Base-by-base conservation (phyloP, 1,140 invertebrate genomes). In the Melipona quadrifasciata region DNA sequence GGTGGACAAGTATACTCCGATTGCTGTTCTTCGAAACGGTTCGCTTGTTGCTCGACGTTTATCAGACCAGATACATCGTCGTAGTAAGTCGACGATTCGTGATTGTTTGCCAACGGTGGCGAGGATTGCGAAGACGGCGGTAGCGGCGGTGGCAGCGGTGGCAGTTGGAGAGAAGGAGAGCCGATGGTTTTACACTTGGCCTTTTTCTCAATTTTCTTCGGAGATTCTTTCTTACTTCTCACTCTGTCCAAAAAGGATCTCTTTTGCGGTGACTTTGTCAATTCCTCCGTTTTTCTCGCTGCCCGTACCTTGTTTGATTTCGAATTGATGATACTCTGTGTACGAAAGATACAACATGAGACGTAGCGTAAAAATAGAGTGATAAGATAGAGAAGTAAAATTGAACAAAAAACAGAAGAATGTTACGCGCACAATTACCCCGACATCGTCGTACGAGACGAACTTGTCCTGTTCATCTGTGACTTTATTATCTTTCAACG, bases 1-100 rank as follows among this genome's bases (percentile, higher is more conserved):
- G 92, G 92, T 21, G 89, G 90, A 73, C 82, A 87, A 34, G 74
- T 91, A 61, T 93, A 93, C 58, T 91, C 89, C 0, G 87, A 47
- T 65, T 89, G 77, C 24, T 84, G 73, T 24, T 76, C 27, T n/a
- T 68, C 61, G 11, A 53, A 31, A 39, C 72, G 80, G 17, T 68
- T 82, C 1, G 14, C 24, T 27, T 85, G 64, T 6, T 31, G 74
- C 11, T 65, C 79, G 53, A 53, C 21, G 5, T 47, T n/a, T 2
- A 5, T 77, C 4, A 88, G 10, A 24, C 78, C 80, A 17, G 84
- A 86, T 21, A 88, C 85, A 47, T 93, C 89, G 47, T 92, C 91
- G 21, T 92, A 92, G n/a, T 91, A 92, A 55, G 71, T 92, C 0
- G 87, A 71, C 17, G 78, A 47, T 61, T 89, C 72, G 21, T 88